Evolutionary conservation across 2,113 vertebrate genomes (phyloP), one percentile per base, ranked within the genome.

Genomic region (Aegypius monachus): DNA sequence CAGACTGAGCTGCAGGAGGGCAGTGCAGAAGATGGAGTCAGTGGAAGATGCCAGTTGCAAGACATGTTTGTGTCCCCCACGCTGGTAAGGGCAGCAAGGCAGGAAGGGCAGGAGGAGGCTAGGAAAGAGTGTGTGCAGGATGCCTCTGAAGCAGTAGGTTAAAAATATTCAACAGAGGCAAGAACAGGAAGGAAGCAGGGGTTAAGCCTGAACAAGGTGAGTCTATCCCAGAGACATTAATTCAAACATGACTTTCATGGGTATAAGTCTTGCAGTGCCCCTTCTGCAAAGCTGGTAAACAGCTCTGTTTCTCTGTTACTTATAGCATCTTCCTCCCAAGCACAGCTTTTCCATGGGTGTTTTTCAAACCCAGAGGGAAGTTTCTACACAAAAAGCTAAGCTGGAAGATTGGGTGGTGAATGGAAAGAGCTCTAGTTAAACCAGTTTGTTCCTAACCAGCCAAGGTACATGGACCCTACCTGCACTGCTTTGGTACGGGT

Each of bases 121-220:
- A 47, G 73, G 74, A 45, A 67, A 83, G 50, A 68, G 32, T 0
- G 2, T 2, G 4, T 38, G 73, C 91, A 95, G 63, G 73, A 65
- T 71, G 87, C 56, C 56, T 50, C 72, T 40, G 27, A 80, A 75
- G 79, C 27, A 0, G 40, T 7, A 70, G 20, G 62, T 62, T 96
- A 97, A 97, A 98, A 98, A 97, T 97, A 97, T 45, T 43, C 81
- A 85, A 88, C 75, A 97, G 81, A 95, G 79, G 90, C 84, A 81
- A 94, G 88, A 95, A 94, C 95, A 97, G 97, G 98, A 97, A 98
- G 98, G 97, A 98, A 98, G 86, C 93, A 96, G 80, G 91, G 90
- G 81, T 50, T 90, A 66, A 93, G 93, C 89, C 70, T 75, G 82
- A 56, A 71, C 59, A 83, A 92, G 81, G 55, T 50, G 83, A 82